Percentiles rank a stretch among this genome's conserved stretches.
Evolutionary conservation across 2,888 invertebrate genomes (phyloP).

Genomic region (Geophilus truncorum): DNA sequence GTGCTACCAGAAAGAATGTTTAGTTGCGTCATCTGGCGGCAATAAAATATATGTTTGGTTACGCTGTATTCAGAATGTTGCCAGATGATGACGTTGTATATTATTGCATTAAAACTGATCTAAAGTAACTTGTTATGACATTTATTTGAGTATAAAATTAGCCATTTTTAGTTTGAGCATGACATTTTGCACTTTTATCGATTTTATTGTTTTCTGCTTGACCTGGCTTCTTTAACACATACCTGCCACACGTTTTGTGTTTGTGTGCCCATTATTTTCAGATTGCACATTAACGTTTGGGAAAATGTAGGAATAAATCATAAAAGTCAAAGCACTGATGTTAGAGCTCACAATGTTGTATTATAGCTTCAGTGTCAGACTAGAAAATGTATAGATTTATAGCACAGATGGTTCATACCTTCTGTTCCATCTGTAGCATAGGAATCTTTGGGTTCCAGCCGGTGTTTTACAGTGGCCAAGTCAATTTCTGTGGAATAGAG

Average conservation of each 20-base stretch:
- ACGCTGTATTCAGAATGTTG: no score
- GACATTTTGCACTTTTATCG: no score
- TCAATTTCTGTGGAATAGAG: constrained; percentile 30
- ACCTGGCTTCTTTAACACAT: not conserved
- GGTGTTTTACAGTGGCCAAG: constrained; percentile 31
- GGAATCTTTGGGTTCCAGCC: constrained; percentile 29
- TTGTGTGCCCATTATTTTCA: not conserved
- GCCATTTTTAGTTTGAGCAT: no score
- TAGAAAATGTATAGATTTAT: constrained; percentile 1
- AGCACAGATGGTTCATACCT: constrained; percentile 23
- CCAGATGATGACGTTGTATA: no score
- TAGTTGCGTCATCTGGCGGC: no score
- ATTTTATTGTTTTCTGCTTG: no score
- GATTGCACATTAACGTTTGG: not conserved
- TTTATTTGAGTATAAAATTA: no score
- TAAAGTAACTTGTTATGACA: no score
- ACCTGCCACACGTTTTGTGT: not conserved
- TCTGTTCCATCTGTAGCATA: constrained; percentile 30
- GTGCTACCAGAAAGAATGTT: no score
- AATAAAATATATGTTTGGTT: no score
- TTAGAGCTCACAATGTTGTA: not conserved
- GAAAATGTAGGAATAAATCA: not conserved
- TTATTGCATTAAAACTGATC: no score
- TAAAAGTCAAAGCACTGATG: not conserved
- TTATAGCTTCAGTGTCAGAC: not conserved